These are phyloP conservation scores for Trichopoda pennipes DNA, from an alignment of 2,888 invertebrate species.

Conservation along the genomic window DNA sequence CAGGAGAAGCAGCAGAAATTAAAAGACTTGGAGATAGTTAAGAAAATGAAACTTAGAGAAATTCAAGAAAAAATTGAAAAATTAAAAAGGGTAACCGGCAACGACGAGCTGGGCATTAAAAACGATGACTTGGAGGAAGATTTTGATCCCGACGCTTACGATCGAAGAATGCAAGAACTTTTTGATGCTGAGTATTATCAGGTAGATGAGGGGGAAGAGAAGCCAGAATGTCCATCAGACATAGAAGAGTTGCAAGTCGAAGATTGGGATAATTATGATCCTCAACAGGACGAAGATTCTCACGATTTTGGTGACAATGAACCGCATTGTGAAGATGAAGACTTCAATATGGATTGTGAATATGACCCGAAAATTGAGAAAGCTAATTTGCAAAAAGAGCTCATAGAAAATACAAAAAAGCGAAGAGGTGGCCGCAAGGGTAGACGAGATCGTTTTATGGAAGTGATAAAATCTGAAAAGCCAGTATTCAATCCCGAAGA, in stretches of 20 bases:
- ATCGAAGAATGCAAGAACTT: slow-evolving; percentile 90
- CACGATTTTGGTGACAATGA: slow-evolving; percentile 79
- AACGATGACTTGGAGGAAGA: slow-evolving; percentile 93
- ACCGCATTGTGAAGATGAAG: slow-evolving; percentile 89
- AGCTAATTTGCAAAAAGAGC: slow-evolving; percentile 83
- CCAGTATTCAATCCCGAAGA: slow-evolving; percentile 91
- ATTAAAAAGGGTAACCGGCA: slow-evolving; percentile 93
- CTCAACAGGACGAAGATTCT: slow-evolving; percentile 85
- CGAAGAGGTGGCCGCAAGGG: slow-evolving; percentile 84
- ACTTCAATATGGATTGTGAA: slow-evolving; percentile 95
- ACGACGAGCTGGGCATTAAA: slow-evolving; percentile 83
- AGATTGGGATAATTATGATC: slow-evolving; percentile 80
- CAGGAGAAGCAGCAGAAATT: slow-evolving; percentile 89
- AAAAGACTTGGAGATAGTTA: slow-evolving; percentile 93
- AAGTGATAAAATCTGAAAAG: slow-evolving; percentile 87
- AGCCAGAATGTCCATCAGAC: slow-evolving; percentile 91
- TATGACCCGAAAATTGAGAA: slow-evolving; percentile 84
- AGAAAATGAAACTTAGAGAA: slow-evolving; percentile 93
- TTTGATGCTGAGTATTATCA: slow-evolving; percentile 94
- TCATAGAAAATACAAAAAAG: slow-evolving; percentile 83
- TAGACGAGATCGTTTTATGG: slow-evolving; percentile 88
- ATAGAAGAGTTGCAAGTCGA: slow-evolving; percentile 83
- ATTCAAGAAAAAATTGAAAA: slow-evolving; percentile 93
- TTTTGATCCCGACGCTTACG: slow-evolving; percentile 94
- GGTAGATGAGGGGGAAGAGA: slow-evolving; percentile 85